These are phyloP conservation scores for Stratiomys singularior DNA, from an alignment of 2,888 invertebrate genomes.

Conservation along the genomic window DNA sequence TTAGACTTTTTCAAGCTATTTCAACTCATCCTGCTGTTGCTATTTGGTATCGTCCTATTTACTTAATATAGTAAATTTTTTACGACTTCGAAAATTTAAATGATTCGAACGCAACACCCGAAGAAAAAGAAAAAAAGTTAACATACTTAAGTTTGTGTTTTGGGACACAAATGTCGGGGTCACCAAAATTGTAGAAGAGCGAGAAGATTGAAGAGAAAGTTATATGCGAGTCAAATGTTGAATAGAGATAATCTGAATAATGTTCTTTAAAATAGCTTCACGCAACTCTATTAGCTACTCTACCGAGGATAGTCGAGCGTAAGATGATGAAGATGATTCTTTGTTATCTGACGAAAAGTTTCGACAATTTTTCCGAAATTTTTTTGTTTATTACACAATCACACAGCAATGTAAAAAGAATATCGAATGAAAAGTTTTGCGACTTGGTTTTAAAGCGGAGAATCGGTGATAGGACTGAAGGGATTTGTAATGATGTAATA, in stretches of 20 bases:
- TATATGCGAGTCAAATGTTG: neutral
- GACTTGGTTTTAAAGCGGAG: no score
- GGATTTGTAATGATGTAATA: no score
- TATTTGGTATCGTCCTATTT: neutral
- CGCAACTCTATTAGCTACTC: slow-evolving; percentile 27
- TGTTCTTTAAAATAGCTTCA: slow-evolving; percentile 25
- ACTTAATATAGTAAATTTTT: slow-evolving; percentile 36
- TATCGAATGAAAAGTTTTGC: no score
- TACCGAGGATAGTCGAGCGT: slow-evolving; percentile 3
- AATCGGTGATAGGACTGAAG: no score
- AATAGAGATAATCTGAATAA: slow-evolving; percentile 30
- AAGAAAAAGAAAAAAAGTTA: neutral
- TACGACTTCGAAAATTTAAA: slow-evolving; percentile 27
- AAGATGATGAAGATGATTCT: neutral
- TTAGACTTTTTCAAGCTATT: no score
- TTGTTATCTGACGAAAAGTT: slow-evolving; percentile 13
- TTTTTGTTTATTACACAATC: slow-evolving; percentile 27
- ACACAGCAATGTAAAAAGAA: no score
- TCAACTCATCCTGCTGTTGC: neutral
- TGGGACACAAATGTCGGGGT: no score
- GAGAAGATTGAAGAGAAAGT: neutral
- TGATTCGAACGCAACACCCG: slow-evolving; percentile 8
- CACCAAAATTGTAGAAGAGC: no score
- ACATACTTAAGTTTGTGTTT: neutral
- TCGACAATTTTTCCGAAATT: neutral